Evolutionary conservation across 2,888 invertebrate species (phyloP).

Genomic region (Atrina japonica): DNA sequence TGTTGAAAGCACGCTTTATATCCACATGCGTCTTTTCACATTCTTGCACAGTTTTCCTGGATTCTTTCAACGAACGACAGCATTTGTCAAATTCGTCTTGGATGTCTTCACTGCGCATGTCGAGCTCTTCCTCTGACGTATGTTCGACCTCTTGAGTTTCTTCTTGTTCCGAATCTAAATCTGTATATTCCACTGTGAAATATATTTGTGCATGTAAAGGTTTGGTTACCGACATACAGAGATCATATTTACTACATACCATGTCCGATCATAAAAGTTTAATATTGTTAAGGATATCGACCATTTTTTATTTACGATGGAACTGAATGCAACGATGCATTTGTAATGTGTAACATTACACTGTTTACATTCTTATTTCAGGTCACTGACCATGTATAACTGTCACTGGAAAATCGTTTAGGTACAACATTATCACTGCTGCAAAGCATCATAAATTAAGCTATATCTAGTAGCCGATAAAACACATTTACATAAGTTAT

Average conservation of each 20-base stretch:
- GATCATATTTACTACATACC: no score
- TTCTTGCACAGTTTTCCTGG: constrained; percentile 20
- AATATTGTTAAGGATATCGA: neutral
- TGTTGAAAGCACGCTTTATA: neutral
- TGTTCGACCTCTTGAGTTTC: neutral
- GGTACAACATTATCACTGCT: no score
- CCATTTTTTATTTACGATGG: no score
- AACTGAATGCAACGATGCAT: no score
- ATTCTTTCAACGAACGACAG: constrained; percentile 27
- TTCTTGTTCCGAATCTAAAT: neutral
- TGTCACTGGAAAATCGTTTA: no score
- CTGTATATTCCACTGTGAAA: neutral
- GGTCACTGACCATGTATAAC: no score
- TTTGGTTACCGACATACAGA: neutral
- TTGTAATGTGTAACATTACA: no score
- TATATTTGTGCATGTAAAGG: neutral
- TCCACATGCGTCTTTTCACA: constrained; percentile 25
- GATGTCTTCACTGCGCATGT: constrained; percentile 15
- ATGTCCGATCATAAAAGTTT: neutral
- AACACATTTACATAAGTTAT: no score
- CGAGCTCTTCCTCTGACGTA: neutral
- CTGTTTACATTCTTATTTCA: no score
- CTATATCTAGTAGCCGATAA: no score
- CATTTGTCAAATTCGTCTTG: constrained; percentile 31
- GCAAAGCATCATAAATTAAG: no score